phyloP scores from a whole-genome alignment of 2,888 invertebrate genomes.

The Erannis defoliaria region DNA sequence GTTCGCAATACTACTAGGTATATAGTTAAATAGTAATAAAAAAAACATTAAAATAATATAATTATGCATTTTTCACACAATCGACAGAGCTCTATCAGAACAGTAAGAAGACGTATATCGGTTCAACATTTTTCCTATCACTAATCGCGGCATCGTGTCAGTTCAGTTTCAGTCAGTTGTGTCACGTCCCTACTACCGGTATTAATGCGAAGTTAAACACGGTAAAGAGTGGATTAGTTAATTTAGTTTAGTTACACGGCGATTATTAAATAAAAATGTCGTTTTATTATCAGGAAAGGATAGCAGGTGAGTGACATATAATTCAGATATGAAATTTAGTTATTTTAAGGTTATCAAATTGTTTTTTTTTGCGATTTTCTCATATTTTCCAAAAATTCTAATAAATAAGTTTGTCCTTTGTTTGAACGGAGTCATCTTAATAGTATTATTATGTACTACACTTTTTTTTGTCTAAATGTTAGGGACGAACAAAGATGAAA shows the following conservation, averaged over 20 bases:
- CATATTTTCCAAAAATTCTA: not conserved
- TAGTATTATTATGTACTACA: no score
- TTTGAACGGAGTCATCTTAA: no score
- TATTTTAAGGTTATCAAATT: conserved; percentile 5
- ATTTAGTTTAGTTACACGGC: conserved; percentile 33
- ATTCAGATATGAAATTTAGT: not conserved
- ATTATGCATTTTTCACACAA: not conserved
- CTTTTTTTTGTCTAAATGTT: not conserved
- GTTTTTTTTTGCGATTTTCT: not conserved
- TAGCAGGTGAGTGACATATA: conserved; percentile 64
- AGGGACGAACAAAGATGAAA: not conserved
- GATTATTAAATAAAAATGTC: conserved; percentile 59
- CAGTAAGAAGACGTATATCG: not conserved
- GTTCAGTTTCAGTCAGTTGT: conserved; percentile 1
- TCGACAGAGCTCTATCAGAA: not conserved
- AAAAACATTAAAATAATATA: no score
- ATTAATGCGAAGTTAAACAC: conserved; percentile 31
- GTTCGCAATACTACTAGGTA: no score
- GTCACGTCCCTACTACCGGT: conserved; percentile 48
- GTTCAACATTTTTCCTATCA: not conserved
- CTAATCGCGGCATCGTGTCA: not conserved
- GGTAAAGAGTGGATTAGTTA: conserved; percentile 28
- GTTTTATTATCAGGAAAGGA: conserved; percentile 66
- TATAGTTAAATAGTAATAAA: no score
- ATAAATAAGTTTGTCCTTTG: not conserved